These are phyloP conservation scores for Diplogasteroides magnus DNA, from an alignment of 1,140 invertebrate species.

Conservation along the genomic window DNA sequence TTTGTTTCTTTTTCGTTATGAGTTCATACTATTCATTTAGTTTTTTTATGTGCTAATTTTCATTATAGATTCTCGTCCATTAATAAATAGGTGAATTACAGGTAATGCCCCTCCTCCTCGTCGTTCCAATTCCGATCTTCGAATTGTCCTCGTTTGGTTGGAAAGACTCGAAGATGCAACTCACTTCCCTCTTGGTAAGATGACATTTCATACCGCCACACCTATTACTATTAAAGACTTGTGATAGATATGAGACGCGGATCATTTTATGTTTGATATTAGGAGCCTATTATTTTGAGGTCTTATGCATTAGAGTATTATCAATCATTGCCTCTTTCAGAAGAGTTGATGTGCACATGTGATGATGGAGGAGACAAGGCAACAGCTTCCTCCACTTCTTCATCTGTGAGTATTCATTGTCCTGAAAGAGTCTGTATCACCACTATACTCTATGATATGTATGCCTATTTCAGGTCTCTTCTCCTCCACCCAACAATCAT, in stretches of 20 bases:
- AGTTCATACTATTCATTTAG: neutral
- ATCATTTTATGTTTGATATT: no score
- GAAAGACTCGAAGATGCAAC: slow-evolving; percentile 20
- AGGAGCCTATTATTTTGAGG: no score
- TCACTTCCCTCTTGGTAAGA: slow-evolving; percentile 16
- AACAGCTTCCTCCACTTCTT: neutral
- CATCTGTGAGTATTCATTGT: no score
- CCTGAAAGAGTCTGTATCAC: no score
- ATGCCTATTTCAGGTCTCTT: no score
- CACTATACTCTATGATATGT: no score
- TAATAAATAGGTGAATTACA: no score
- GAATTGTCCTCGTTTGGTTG: slow-evolving; percentile 23
- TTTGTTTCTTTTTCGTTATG: neutral
- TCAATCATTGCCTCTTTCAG: neutral
- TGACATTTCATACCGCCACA: neutral
- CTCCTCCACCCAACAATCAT: neutral
- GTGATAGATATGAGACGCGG: no score
- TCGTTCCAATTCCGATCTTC: slow-evolving; percentile 6
- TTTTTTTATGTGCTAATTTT: neutral
- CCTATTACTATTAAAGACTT: no score
- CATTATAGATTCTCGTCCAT: no score
- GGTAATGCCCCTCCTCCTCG: slow-evolving; percentile 11
- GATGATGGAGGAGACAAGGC: slow-evolving; percentile 22
- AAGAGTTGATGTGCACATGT: slow-evolving; percentile 23
- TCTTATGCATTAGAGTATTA: neutral